Evolutionary conservation across 2,888 invertebrate species (phyloP).

Genomic region (Allacma fusca): DNA sequence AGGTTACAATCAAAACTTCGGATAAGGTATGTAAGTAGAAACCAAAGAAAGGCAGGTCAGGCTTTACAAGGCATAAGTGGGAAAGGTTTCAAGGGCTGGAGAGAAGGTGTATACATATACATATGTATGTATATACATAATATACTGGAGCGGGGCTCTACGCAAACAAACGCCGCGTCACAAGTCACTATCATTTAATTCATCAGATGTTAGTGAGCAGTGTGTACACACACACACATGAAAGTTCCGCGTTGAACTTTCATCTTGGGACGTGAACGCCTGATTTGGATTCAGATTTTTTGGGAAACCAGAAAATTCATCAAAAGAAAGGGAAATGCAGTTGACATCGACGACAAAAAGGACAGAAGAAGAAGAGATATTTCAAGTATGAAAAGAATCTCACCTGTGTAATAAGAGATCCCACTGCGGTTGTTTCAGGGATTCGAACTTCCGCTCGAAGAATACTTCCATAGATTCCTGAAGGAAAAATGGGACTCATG

Average conservation of each 20-base stretch:
- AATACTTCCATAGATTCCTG: constrained; percentile 52
- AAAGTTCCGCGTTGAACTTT: background rate
- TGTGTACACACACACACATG: background rate
- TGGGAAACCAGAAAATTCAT: constrained; percentile 20
- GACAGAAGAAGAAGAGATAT: constrained; percentile 69
- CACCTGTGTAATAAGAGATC: constrained; percentile 59
- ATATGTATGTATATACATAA: background rate
- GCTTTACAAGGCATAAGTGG: background rate
- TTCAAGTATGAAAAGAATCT: constrained; percentile 74
- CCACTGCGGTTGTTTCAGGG: constrained; percentile 60
- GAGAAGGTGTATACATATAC: background rate
- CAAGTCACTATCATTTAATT: background rate
- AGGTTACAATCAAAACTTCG: background rate
- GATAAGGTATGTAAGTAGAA: constrained; percentile 1
- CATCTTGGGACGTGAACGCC: background rate
- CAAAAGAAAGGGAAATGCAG: constrained; percentile 4
- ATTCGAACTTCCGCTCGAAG: constrained; percentile 57
- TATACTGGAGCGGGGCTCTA: background rate
- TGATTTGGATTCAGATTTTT: constrained; percentile 4
- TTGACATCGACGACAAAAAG: constrained; percentile 5
- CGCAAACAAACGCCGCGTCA: background rate
- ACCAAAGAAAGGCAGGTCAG: background rate
- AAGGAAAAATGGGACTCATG: constrained; percentile 44
- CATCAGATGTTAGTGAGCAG: background rate
- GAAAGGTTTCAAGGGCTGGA: background rate